phyloP scores from a whole-genome alignment of 2,797 vertebrate species.

The Adelosebastes latens region DNA sequence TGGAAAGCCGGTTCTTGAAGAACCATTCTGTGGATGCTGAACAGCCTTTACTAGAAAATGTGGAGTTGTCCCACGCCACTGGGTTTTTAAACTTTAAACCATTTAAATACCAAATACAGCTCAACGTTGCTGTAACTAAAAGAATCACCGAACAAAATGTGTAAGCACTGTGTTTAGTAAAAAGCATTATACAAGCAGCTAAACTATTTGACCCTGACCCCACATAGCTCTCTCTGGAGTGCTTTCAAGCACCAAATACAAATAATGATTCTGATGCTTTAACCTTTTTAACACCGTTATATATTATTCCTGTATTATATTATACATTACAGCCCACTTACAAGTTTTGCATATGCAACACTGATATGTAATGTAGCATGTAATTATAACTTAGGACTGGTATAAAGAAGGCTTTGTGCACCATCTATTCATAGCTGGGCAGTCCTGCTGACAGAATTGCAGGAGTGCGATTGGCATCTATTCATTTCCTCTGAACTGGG shows the following conservation, averaged over 20 bases:
- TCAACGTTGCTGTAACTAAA: neutral
- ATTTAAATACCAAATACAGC: neutral
- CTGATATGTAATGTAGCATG: neutral
- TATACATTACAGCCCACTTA: neutral
- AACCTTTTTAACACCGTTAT: neutral
- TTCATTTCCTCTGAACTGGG: conserved; percentile 74
- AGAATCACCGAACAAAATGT: neutral
- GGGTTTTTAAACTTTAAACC: neutral
- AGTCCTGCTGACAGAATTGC: conserved; percentile 62
- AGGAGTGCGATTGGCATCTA: conserved; percentile 76
- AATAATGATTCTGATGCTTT: neutral
- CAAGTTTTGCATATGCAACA: conserved; percentile 2
- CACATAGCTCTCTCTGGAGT: neutral
- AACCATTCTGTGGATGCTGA: neutral
- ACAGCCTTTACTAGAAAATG: neutral
- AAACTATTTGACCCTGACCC: neutral
- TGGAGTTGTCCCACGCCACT: neutral
- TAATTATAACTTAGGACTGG: conserved; percentile 31
- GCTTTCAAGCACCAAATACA: neutral
- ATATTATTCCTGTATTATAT: neutral
- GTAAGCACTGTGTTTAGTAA: neutral
- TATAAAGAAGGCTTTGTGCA: conserved; percentile 37
- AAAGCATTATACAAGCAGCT: neutral
- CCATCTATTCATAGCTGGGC: conserved; percentile 53
- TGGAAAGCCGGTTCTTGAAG: neutral